A percentile compares a stretch with the other conserved stretches of the same genome.
These are phyloP conservation scores for Pogona vitticeps DNA, from an alignment of 2,113 vertebrate genomes.

Conservation along the genomic window DNA sequence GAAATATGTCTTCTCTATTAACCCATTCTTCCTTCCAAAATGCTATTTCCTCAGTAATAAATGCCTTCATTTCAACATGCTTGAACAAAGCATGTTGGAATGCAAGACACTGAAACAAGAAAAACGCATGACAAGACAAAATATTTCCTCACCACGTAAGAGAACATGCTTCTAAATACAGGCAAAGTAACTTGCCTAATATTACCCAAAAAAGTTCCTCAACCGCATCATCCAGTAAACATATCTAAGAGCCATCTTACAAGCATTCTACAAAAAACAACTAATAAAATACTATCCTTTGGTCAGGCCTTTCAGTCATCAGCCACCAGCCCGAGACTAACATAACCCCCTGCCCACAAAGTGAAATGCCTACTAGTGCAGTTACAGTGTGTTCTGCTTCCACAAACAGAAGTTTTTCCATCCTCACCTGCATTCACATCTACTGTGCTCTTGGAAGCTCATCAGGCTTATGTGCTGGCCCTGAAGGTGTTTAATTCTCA, in stretches of 20 bases:
- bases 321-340: too few relatives aligned
- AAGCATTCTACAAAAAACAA: neutral
- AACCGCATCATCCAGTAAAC: neutral
- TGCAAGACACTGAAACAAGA: too few relatives aligned
- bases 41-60: too few relatives aligned
- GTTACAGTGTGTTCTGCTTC: conserved; percentile 10
- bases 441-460: conserved; percentile 96
- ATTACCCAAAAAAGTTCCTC: neutral
- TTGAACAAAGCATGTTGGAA: too few relatives aligned
- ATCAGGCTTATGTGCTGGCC: conserved; percentile 87
- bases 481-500: conserved; percentile 89
- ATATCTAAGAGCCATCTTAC: neutral
- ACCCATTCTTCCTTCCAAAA: too few relatives aligned
- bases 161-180: too few relatives aligned
- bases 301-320: neutral
- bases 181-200: too few relatives aligned
- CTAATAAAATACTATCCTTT: neutral
- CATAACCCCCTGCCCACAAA: too few relatives aligned
- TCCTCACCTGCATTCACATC: conserved; percentile 98
- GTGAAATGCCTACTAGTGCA: neutral
- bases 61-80: too few relatives aligned
- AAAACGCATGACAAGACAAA: too few relatives aligned
- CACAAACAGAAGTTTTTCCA: conserved; percentile 42
- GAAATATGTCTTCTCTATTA: too few relatives aligned
- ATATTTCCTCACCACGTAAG: too few relatives aligned